phyloP scores from a whole-genome alignment of 2,888 invertebrate species.

The Onchidella celtica region DNA sequence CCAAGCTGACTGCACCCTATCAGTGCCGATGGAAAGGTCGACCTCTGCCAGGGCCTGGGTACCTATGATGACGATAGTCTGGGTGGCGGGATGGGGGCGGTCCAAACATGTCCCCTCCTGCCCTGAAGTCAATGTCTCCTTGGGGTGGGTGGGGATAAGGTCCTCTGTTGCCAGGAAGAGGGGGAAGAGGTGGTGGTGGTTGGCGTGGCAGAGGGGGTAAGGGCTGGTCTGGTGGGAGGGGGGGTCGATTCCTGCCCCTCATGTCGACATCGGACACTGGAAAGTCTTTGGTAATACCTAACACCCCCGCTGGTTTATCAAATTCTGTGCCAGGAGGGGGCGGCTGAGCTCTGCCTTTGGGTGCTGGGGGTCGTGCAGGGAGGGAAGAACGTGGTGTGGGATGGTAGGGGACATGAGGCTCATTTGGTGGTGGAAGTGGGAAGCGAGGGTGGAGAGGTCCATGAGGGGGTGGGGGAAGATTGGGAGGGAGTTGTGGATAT shows the following conservation, averaged over 20 bases:
- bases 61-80: background rate
- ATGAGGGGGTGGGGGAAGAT: constrained; percentile 17
- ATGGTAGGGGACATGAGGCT: background rate
- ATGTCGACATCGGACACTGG: constrained; percentile 44
- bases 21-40: constrained; percentile 21
- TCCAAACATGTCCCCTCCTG: background rate
- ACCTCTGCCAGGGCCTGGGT: background rate
- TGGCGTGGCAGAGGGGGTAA: constrained; percentile 13
- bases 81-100: background rate
- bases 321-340: constrained; percentile 62
- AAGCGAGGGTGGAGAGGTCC: constrained; percentile 40
- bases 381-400: background rate
- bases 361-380: background rate
- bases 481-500: constrained; percentile 14
- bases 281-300: constrained; percentile 13
- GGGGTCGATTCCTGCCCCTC: background rate
- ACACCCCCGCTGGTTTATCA: constrained; percentile 34
- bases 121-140: constrained; percentile 34
- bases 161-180: constrained; percentile 28
- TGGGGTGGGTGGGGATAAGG: constrained; percentile 2
- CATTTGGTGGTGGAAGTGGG: background rate
- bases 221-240: background rate
- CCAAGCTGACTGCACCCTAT: no score
- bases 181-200: constrained; percentile 30
- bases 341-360: constrained; percentile 51